Conservation (phyloP, 2,797 vertebrate genomes). For the Sebastes glaucus region DNA sequence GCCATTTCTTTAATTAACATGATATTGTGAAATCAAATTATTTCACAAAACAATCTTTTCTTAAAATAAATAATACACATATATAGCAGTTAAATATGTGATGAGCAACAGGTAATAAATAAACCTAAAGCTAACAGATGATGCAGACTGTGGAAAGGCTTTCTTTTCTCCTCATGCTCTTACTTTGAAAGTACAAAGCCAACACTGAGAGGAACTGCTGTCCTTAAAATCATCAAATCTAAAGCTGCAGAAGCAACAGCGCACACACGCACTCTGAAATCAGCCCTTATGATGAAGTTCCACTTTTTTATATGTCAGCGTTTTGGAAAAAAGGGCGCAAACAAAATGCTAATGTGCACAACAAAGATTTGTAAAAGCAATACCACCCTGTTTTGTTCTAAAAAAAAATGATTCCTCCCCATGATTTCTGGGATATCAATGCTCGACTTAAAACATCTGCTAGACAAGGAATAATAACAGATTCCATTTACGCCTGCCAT, state of each 20-base stretch:
- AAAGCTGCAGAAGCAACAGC: constrained; percentile 21
- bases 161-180: not conserved
- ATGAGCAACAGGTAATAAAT: constrained; percentile 53
- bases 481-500: constrained; percentile 32
- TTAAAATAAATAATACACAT: constrained; percentile 59
- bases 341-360: constrained; percentile 3
- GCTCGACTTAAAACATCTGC: not conserved
- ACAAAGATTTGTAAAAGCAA: constrained; percentile 40
- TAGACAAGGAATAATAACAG: not conserved
- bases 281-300: constrained; percentile 33
- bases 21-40: constrained; percentile 14
- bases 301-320: not conserved
- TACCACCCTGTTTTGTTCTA: constrained; percentile 44
- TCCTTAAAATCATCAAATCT: not conserved
- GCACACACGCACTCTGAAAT: not conserved
- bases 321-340: not conserved
- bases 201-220: constrained; percentile 16
- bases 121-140: constrained; percentile 39
- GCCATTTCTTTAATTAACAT: not conserved
- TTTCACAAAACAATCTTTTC: constrained; percentile 14
- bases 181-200: constrained; percentile 21
- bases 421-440: not conserved
- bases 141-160: not conserved
- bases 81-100: constrained; percentile 46
- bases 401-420: not conserved